phyloP scores from a whole-genome alignment of 1,140 invertebrate species.

The Chrysopa pallens region DNA sequence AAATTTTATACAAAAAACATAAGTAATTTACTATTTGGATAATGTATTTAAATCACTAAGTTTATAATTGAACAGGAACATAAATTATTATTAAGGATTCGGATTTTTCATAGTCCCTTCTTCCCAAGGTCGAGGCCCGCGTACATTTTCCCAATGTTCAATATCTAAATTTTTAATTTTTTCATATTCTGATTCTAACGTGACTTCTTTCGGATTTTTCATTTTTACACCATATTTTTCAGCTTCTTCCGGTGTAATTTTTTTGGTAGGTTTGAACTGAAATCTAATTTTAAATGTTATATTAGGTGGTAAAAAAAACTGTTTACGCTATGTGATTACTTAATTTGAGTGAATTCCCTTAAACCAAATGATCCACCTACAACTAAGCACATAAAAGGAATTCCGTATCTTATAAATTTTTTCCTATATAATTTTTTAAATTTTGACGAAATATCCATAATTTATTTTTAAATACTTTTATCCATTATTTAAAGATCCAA shows the following conservation, averaged over 20 bases:
- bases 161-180: constrained; percentile 51
- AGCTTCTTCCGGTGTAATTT: constrained; percentile 37
- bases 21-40: no score
- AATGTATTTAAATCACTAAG: no score
- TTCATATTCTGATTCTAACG: constrained; percentile 52
- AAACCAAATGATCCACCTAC: constrained; percentile 50
- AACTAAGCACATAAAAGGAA: constrained; percentile 47
- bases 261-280: constrained; percentile 38
- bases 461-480: no score
- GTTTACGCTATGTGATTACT: constrained; percentile 21
- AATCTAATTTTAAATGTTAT: constrained; percentile 31
- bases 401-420: constrained; percentile 29
- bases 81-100: no score
- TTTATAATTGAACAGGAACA: no score
- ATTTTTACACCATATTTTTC: constrained; percentile 42
- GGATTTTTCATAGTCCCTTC: constrained; percentile 15
- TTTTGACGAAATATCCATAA: no score
- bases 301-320: constrained; percentile 1
- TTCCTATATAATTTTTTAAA: no score
- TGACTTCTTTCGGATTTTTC: constrained; percentile 43
- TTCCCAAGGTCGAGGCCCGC: constrained; percentile 67
- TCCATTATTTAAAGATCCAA: no score
- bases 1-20: no score
- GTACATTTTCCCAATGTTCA: constrained; percentile 61
- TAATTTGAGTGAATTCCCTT: constrained; percentile 45